phyloP scores from a whole-genome alignment of 1,140 invertebrate genomes.

The Protaetia brevitarsis region DNA sequence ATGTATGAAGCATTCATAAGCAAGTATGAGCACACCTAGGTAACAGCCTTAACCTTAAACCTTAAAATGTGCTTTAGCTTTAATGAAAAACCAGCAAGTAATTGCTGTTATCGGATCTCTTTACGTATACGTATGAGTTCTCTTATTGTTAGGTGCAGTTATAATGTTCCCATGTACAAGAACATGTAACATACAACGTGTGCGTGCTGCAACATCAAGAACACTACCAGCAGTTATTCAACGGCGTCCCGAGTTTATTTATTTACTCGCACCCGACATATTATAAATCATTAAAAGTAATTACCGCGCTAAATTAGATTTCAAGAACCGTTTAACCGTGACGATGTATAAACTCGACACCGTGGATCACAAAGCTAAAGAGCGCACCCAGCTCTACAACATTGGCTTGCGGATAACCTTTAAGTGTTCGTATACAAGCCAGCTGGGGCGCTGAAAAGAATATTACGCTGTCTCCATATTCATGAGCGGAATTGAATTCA shows the following conservation, averaged over 20 bases:
- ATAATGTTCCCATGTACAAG: not conserved
- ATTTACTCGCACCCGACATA: not conserved
- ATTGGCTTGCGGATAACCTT: not conserved
- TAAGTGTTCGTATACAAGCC: not conserved
- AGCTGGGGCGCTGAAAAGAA: not conserved
- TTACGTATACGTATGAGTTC: too few species aligned
- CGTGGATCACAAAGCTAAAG: not conserved
- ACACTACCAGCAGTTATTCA: not conserved
- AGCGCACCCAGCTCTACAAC: not conserved
- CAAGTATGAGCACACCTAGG: too few species aligned
- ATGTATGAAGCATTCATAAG: too few species aligned
- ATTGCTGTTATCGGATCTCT: too few species aligned
- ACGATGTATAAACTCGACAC: conserved; percentile 2
- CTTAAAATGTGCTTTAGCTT: too few species aligned
- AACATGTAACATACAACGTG: not conserved
- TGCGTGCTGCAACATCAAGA: not conserved
- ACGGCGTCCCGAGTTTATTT: not conserved
- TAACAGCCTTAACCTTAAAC: too few species aligned
- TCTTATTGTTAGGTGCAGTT: too few species aligned
- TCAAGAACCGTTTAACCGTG: conserved; percentile 4
- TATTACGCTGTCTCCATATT: not conserved
- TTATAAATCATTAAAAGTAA: conserved; percentile 19
- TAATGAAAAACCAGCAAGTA: too few species aligned
- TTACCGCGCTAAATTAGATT: conserved; percentile 12
- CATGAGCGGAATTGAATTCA: not conserved